phyloP scores from a whole-genome alignment of 1,140 invertebrate genomes.

The Dysdera silvatica region DNA sequence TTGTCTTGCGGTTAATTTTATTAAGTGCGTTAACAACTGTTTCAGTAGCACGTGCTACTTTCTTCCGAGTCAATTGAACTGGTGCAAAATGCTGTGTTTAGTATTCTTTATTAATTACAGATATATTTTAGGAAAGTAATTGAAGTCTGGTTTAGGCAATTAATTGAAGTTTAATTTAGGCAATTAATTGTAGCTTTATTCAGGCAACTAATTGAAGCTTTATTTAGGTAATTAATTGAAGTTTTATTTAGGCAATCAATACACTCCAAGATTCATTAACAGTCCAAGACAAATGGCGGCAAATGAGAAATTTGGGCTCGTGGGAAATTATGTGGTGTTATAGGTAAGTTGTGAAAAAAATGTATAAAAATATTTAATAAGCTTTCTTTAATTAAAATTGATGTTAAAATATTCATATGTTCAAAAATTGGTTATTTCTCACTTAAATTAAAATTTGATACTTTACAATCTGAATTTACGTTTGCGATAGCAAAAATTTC shows the following conservation, averaged over 20 bases:
- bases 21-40: too few species aligned
- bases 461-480: neutral
- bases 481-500: neutral
- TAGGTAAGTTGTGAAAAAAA: constrained; percentile 7
- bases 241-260: constrained; percentile 19
- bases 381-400: neutral
- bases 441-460: neutral
- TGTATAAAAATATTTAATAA: neutral
- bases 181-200: too few species aligned
- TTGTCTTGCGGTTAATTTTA: too few species aligned
- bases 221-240: too few species aligned
- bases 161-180: too few species aligned
- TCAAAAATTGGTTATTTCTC: too few species aligned
- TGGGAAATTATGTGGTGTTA: constrained; percentile 30
- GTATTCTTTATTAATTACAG: too few species aligned
- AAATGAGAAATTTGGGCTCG: constrained; percentile 21
- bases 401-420: too few species aligned
- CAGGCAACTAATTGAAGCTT: too few species aligned
- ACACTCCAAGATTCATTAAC: constrained; percentile 19
- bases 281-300: constrained; percentile 20
- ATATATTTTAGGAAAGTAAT: too few species aligned
- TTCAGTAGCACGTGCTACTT: neutral
- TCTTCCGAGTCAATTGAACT: neutral
- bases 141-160: too few species aligned
- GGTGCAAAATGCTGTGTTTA: neutral